Percentiles rank a stretch among this genome's conserved stretches.
Evolutionary conservation across 2,113 vertebrate genomes (phyloP).

Genomic region (Coreoperca whiteheadi): DNA sequence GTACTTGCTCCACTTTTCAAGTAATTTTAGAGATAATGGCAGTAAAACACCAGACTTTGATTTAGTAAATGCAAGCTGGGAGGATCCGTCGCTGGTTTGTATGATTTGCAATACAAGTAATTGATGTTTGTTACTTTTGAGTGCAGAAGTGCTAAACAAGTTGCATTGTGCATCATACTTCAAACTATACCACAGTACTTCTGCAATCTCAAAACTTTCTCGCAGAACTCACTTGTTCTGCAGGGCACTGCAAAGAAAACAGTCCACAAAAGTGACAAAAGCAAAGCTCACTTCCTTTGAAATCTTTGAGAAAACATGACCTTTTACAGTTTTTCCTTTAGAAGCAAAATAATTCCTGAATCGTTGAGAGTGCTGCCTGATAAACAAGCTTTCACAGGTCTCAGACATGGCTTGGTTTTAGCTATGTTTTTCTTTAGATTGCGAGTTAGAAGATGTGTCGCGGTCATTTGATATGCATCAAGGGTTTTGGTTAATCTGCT

Average conservation of each 20-base stretch:
- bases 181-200: background rate
- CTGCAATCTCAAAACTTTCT: background rate
- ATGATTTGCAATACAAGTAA: background rate
- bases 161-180: background rate
- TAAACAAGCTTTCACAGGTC: constrained; percentile 8
- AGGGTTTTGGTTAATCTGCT: constrained; percentile 24
- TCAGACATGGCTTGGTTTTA: background rate
- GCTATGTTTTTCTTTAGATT: background rate
- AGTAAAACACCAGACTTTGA: background rate
- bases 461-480: background rate
- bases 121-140: background rate
- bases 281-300: background rate
- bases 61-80: too few species aligned
- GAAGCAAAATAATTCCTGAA: background rate
- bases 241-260: background rate
- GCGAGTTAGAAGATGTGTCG: background rate
- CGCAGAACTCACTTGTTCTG: background rate
- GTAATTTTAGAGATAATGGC: background rate
- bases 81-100: background rate
- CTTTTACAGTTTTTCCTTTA: background rate
- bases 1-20: background rate
- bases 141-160: background rate
- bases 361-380: background rate
- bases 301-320: background rate
- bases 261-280: background rate